These are phyloP conservation scores for Reinhardtius hippoglossoides DNA, from an alignment of 2,113 vertebrate species.

Conservation along the genomic window DNA sequence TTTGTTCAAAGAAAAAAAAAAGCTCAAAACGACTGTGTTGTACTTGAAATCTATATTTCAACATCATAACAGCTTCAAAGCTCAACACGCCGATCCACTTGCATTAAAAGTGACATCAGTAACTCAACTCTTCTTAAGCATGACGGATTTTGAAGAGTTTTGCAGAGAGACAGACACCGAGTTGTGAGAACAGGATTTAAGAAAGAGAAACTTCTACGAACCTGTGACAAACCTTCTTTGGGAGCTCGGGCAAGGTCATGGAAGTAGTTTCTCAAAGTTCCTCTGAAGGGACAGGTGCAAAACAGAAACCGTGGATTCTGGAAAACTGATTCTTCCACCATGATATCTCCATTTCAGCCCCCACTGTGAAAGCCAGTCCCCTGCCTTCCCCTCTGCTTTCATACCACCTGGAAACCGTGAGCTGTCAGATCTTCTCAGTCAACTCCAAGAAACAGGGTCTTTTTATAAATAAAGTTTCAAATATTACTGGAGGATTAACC, in stretches of 20 bases:
- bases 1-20: constrained; percentile 6
- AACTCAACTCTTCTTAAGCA: neutral
- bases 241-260: constrained; percentile 54
- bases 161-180: constrained; percentile 1
- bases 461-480: neutral
- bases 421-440: neutral
- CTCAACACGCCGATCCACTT: neutral
- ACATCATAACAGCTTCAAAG: constrained; percentile 18
- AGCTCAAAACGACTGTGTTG: neutral
- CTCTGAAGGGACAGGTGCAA: constrained; percentile 33
- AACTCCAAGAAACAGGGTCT: neutral
- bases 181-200: constrained; percentile 5
- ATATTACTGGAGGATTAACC: constrained; percentile 7
- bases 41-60: neutral
- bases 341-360: constrained; percentile 50
- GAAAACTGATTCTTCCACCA: constrained; percentile 45
- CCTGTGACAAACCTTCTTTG: constrained; percentile 17
- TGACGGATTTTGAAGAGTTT: neutral
- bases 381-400: constrained; percentile 13
- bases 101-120: constrained; percentile 3
- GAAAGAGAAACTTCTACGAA: constrained; percentile 16
- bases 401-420: constrained; percentile 19
- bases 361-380: constrained; percentile 46
- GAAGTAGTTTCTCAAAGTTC: constrained; percentile 32
- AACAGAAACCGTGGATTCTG: constrained; percentile 34